These are phyloP conservation scores for Enteromius radiatus DNA, from an alignment of 2,797 vertebrate species.

Conservation along the genomic window DNA sequence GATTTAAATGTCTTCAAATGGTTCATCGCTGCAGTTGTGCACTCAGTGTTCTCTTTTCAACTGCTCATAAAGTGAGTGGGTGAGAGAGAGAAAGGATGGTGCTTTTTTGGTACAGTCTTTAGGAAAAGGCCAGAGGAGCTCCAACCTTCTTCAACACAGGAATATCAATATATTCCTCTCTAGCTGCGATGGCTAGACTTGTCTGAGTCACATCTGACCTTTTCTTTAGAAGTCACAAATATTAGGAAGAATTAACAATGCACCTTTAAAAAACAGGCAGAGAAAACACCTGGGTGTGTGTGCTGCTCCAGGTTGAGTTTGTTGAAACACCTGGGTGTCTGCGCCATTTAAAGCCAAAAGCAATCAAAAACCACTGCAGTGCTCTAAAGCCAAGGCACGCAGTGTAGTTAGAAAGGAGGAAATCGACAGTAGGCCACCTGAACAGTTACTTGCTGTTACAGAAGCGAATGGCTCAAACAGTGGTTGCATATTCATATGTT, in stretches of 20 bases:
- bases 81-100: constrained; percentile 2
- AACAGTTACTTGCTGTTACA: neutral
- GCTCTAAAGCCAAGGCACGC: neutral
- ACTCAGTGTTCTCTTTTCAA: neutral
- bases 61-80: neutral
- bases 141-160: neutral
- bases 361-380: constrained; percentile 1
- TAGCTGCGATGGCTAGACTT: neutral
- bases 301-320: no score
- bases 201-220: constrained; percentile 39
- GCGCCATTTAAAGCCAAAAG: constrained; percentile 7
- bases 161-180: constrained; percentile 31
- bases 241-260: constrained; percentile 3
- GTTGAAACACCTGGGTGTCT: no score
- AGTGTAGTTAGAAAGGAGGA: neutral
- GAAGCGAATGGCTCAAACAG: neutral
- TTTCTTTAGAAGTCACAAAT: constrained; percentile 20
- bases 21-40: neutral
- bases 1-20: neutral
- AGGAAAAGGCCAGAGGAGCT: constrained; percentile 14
- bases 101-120: neutral
- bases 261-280: neutral
- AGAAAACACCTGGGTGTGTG: neutral
- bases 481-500: neutral
- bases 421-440: neutral